Percentiles rank a stretch among this genome's conserved stretches.
phyloP scores from a whole-genome alignment of 2,888 invertebrate genomes.

The Eudemis profundana region DNA sequence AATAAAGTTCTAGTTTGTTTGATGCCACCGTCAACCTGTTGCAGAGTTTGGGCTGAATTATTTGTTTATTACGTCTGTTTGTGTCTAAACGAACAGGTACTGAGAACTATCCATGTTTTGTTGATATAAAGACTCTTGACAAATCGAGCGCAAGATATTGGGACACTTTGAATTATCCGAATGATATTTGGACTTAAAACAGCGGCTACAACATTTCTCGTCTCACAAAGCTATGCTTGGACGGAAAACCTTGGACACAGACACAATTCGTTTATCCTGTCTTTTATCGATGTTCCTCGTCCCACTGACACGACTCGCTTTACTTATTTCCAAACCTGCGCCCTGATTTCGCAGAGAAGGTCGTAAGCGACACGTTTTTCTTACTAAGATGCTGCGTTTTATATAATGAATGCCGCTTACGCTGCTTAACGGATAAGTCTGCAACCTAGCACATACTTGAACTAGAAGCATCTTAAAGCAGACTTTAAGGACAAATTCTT shows the following conservation, averaged over 20 bases:
- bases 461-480: background rate
- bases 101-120: too few species aligned
- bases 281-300: conserved; percentile 10
- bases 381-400: background rate
- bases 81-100: background rate
- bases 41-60: conserved; percentile 19
- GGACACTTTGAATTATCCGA: background rate
- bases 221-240: background rate
- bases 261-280: background rate
- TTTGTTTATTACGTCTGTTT: conserved; percentile 34
- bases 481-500: background rate
- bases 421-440: background rate
- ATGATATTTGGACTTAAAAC: too few species aligned
- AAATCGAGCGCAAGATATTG: too few species aligned
- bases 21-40: conserved; percentile 35
- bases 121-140: background rate
- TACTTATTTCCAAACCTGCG: conserved; percentile 10
- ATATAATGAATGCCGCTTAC: background rate
- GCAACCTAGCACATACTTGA: background rate
- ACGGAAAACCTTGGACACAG: background rate
- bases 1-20: conserved; percentile 14
- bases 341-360: background rate
- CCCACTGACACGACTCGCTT: conserved; percentile 22
- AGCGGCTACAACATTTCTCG: background rate
- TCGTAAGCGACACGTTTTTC: background rate